Conservation (phyloP, 2,888 invertebrate species). For the Athalia circularis region DNA sequence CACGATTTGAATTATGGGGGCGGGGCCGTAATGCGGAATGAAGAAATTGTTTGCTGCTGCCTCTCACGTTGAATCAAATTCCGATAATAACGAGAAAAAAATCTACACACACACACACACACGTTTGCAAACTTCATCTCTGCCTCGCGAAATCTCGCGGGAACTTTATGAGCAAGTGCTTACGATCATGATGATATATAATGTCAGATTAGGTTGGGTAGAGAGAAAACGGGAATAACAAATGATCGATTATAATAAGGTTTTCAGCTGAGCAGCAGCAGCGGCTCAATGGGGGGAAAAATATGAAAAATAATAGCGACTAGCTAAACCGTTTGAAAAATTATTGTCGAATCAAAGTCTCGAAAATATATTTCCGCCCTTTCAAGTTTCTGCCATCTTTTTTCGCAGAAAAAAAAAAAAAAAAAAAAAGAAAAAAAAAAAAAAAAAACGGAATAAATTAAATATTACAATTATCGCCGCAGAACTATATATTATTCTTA, state of each 20-base stretch:
- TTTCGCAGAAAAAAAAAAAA: no score
- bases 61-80: conserved; percentile 39
- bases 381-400: no score
- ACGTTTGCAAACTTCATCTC: not conserved
- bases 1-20: not conserved
- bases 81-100: conserved; percentile 20
- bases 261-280: not conserved
- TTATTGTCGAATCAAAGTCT: no score
- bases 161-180: conserved; percentile 23
- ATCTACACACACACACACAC: not conserved
- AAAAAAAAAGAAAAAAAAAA: no score
- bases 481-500: no score
- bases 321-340: no score
- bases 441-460: not conserved
- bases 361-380: no score
- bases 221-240: not conserved
- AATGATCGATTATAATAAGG: conserved; percentile 22
- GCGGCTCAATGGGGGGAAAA: not conserved
- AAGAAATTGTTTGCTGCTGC: conserved; percentile 28
- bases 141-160: not conserved
- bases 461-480: not conserved
- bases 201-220: not conserved
- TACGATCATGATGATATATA: not conserved
- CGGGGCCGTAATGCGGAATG: conserved; percentile 12
- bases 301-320: no score